Percentiles rank a stretch among this genome's conserved stretches.
These are phyloP conservation scores for Panzeria rudis DNA, from an alignment of 2,888 invertebrate species.

Conservation along the genomic window DNA sequence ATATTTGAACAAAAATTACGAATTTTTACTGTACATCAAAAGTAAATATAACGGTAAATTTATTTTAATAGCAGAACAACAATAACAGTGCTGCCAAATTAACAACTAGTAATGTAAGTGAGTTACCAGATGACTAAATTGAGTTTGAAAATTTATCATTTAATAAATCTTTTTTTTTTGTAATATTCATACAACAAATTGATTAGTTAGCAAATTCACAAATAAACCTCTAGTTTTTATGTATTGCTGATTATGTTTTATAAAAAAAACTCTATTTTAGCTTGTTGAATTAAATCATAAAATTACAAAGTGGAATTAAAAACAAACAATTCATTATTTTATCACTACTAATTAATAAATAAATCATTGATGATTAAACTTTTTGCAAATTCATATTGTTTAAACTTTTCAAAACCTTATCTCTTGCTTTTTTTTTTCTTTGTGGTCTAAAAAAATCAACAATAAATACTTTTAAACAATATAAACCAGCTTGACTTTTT, in stretches of 20 bases:
- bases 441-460: constrained; percentile 46
- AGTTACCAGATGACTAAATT: too few species aligned
- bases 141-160: too few species aligned
- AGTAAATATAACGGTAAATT: too few species aligned
- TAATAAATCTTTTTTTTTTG: too few species aligned
- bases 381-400: constrained; percentile 42
- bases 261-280: too few species aligned
- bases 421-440: constrained; percentile 19
- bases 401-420: constrained; percentile 39
- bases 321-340: constrained; percentile 7
- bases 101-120: too few species aligned
- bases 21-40: not conserved
- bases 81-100: too few species aligned
- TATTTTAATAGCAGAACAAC: too few species aligned
- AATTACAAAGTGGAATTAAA: not conserved
- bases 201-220: too few species aligned
- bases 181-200: too few species aligned
- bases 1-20: not conserved
- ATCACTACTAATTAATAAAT: constrained; percentile 21
- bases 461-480: constrained; percentile 24
- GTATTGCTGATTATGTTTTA: too few species aligned
- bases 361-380: constrained; percentile 27
- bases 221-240: too few species aligned
- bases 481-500: constrained; percentile 51
- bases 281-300: not conserved